Evolutionary conservation across 2,888 invertebrate species (phyloP), one percentile per base, ranked within the genome.

Genomic region (Eulithis prunata): DNA sequence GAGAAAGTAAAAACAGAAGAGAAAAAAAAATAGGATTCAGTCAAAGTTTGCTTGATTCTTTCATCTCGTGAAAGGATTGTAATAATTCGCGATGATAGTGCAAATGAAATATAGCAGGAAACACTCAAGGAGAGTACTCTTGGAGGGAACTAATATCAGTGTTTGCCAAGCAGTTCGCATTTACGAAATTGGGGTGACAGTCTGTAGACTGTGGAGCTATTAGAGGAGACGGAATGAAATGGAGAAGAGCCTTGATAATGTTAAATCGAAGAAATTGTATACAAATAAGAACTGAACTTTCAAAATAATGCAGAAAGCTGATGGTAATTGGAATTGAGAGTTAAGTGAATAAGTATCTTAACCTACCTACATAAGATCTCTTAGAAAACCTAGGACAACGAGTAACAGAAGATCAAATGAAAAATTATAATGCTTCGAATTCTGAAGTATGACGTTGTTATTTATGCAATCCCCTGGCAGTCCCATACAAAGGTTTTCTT

Each of bases 81-180:
- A 61, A 68, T 57, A 66, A 64, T 57, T 47, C 14, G 49, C 21
- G 57, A 60, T 58, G 53, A 53, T 65, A 57, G 62, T 58, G 49
- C 47, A 66, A 38, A 68, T 66, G 86, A 90, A 84, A 89, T 88
- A 87, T 88, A 85, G 83, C 84, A 78, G 80, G 83, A 88, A 87
- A 86, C 87, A 90, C 89, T 90, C 83, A 85, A 81, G 84, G 75
- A 77, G 77, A 90, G 86, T 89, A 87, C 83, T 89, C 86, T 86
- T 83, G 81, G 75, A 85, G 82, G 83, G 86, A 90, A 88, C 88
- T 89, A 89, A 90, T 90, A 90, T 89, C 90, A 83, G 81, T 90
- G 86, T 90, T 90, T 90, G 89, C 88, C 89, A 90, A 90, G 83
- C 88, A 87, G 87, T 83, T 84, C 87, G 84, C 88, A 84, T 89